phyloP scores from a whole-genome alignment of 2,113 vertebrate genomes.

The Myanophis thanlyinensis region DNA sequence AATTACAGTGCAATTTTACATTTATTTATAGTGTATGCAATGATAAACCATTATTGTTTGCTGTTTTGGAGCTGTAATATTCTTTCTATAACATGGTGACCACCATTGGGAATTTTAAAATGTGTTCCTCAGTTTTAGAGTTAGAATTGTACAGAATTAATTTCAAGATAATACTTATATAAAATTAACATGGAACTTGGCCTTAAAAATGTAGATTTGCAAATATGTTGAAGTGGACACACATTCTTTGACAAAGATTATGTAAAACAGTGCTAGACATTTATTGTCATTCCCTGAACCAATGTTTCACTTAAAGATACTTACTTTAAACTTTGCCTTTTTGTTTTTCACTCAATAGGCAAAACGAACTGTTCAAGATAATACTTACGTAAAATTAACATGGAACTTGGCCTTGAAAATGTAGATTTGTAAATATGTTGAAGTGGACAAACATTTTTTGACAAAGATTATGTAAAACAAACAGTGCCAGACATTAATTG shows the following conservation, averaged over 20 bases:
- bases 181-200: neutral
- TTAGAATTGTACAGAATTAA: neutral
- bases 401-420: neutral
- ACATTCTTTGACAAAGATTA: neutral
- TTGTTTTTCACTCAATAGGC: neutral
- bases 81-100: neutral
- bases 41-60: neutral
- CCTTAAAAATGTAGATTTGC: neutral
- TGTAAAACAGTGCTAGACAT: neutral
- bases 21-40: neutral
- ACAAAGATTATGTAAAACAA: neutral
- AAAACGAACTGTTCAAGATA: neutral
- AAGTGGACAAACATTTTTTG: neutral
- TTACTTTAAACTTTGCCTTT: neutral
- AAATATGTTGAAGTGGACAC: neutral
- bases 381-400: neutral
- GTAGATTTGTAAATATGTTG: neutral
- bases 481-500: neutral
- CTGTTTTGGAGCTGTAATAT: neutral
- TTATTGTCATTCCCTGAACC: neutral
- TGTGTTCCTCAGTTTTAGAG: neutral
- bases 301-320: neutral
- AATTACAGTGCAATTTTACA: neutral
- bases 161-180: neutral
- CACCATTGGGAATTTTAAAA: neutral